Conservation (phyloP, 2,113 vertebrate genomes). For the Nansenia antarctica region DNA sequence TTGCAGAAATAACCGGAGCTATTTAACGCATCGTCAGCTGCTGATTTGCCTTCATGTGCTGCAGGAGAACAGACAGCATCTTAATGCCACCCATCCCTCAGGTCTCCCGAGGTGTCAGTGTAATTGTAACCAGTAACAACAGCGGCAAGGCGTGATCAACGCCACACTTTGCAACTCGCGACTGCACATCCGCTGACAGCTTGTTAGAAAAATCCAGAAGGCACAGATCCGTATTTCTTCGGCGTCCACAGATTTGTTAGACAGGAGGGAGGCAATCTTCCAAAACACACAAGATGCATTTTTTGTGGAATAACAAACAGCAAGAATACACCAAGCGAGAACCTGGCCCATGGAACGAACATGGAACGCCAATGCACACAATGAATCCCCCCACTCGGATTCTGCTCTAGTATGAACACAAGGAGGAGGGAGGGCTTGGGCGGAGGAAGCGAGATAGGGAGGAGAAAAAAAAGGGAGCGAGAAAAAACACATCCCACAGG, state of each 20-base stretch:
- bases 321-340: slow-evolving; percentile 19
- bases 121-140: slow-evolving; percentile 10
- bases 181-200: slow-evolving; percentile 29
- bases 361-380: slow-evolving; percentile 14
- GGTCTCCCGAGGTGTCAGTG: background rate
- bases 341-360: too few species aligned
- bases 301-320: slow-evolving; percentile 11
- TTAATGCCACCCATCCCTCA: background rate
- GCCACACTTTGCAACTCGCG: slow-evolving; percentile 2
- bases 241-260: slow-evolving; percentile 26
- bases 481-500: background rate
- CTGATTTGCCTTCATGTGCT: background rate
- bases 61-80: background rate
- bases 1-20: background rate
- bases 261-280: slow-evolving; percentile 15
- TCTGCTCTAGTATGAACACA: slow-evolving; percentile 2
- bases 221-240: slow-evolving; percentile 34
- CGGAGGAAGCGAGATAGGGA: background rate
- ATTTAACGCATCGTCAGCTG: background rate
- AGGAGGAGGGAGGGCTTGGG: background rate
- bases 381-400: slow-evolving; percentile 28
- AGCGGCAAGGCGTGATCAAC: background rate
- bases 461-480: background rate
- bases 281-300: slow-evolving; percentile 15
- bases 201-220: slow-evolving; percentile 22